These are phyloP conservation scores for Pogonomyrmex californicus DNA, from an alignment of 1,140 invertebrate species.

Conservation along the genomic window DNA sequence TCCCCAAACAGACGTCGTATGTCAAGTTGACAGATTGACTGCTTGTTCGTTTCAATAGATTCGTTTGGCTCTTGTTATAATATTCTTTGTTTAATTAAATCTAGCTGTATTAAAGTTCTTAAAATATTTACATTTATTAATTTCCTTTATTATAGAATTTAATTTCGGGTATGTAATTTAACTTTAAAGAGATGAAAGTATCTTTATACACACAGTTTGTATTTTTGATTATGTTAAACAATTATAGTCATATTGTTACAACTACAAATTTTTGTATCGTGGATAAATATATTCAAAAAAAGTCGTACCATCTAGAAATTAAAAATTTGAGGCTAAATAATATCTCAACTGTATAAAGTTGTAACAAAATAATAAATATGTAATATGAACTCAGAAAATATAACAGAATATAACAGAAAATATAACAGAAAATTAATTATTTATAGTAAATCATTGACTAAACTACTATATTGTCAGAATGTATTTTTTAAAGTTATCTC, in stretches of 20 bases:
- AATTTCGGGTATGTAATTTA: background rate
- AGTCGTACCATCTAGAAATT: too few species aligned
- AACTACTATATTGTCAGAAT: too few species aligned
- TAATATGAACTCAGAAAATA: too few species aligned
- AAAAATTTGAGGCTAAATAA: too few species aligned
- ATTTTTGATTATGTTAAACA: background rate
- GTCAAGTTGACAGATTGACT: constrained; percentile 76
- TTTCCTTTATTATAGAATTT: background rate
- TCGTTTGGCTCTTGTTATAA: constrained; percentile 16
- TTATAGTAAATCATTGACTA: too few species aligned
- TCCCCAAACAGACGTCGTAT: constrained; percentile 70
- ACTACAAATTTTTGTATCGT: too few species aligned
- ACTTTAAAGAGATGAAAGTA: background rate
- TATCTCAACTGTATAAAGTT: too few species aligned
- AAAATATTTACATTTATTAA: background rate
- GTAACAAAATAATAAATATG: too few species aligned
- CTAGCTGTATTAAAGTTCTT: background rate
- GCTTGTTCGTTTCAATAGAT: constrained; percentile 71
- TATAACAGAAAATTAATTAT: too few species aligned
- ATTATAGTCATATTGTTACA: background rate
- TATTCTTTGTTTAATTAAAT: background rate
- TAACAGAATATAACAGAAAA: too few species aligned
- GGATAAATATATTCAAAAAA: too few species aligned
- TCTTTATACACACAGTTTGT: background rate
- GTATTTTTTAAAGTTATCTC: too few species aligned